Evolutionary conservation across 2,888 invertebrate genomes (phyloP).

Genomic region (Crossocerus cetratus): DNA sequence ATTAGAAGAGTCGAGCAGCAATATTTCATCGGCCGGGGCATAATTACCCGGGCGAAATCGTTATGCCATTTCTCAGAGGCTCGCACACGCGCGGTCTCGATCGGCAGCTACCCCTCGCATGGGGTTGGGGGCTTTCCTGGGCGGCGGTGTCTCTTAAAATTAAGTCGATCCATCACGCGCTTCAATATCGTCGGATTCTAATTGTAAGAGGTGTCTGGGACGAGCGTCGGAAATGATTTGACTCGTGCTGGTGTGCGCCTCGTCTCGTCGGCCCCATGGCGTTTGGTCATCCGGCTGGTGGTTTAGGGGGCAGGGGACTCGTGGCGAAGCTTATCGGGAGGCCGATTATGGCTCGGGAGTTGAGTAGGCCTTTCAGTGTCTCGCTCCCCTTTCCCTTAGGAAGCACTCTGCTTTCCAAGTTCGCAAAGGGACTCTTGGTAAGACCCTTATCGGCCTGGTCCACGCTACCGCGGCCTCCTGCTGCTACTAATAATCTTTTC

Average conservation of each 20-base stretch:
- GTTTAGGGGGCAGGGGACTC: slow-evolving; percentile 10
- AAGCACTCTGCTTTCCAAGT: slow-evolving; percentile 34
- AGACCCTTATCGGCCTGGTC: slow-evolving; percentile 70
- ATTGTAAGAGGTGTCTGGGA: not conserved
- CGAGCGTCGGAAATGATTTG: not conserved
- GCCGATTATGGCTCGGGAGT: slow-evolving; percentile 19
- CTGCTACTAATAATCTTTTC: slow-evolving; percentile 64
- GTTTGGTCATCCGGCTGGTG: not conserved
- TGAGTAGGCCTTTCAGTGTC: slow-evolving; percentile 33
- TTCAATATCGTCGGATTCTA: not conserved
- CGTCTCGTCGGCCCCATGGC: not conserved
- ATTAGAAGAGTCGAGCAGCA: not conserved
- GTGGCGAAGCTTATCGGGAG: slow-evolving; percentile 49
- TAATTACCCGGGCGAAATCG: not conserved
- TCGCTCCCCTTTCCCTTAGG: slow-evolving; percentile 43
- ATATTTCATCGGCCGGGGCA: not conserved
- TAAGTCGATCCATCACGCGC: not conserved
- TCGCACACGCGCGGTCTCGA: not conserved
- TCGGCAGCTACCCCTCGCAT: not conserved
- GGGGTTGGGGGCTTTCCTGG: not conserved
- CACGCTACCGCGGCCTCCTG: slow-evolving; percentile 61
- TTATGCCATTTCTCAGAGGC: not conserved
- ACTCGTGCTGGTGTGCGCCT: not conserved
- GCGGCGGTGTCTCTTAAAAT: not conserved
- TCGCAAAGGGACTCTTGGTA: slow-evolving; percentile 42